These are phyloP conservation scores for Helogale parvula DNA, from an alignment of 2,113 vertebrate species.

Conservation along the genomic window DNA sequence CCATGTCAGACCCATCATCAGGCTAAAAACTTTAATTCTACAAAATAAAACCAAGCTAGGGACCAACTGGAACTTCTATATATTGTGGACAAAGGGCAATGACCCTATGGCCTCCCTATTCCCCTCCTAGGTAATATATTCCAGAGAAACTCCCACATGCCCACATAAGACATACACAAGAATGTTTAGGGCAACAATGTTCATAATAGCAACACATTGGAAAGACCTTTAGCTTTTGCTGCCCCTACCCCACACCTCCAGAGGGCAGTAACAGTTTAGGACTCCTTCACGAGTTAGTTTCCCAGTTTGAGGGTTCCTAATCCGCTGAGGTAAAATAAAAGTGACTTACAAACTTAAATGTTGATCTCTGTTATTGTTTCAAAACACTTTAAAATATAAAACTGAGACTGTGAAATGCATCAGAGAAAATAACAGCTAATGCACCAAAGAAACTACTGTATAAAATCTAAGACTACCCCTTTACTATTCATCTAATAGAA, in stretches of 20 bases:
- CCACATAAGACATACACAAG: not conserved
- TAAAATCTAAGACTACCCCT: not conserved
- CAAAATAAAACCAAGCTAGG: not conserved
- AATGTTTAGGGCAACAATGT: not conserved
- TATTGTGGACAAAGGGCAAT: not conserved
- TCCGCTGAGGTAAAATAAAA: not conserved
- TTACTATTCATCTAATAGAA: not conserved
- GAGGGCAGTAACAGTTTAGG: not conserved
- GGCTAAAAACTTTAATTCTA: not conserved
- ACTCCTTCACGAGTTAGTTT: fast-evolving
- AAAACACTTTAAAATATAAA: not conserved
- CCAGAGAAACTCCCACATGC: not conserved
- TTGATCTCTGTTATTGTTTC: not conserved
- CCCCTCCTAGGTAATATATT: not conserved
- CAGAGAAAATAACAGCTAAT: not conserved
- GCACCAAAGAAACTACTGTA: not conserved
- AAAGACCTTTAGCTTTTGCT: not conserved
- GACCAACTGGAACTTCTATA: not conserved
- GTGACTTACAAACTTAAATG: not conserved
- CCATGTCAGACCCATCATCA: not conserved
- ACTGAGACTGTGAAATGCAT: not conserved
- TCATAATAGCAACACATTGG: not conserved
- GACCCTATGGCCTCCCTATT: not conserved
- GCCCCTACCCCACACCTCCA: fast-evolving
- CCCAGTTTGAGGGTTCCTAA: not conserved